Conservation (phyloP, 1,140 invertebrate genomes). For the Lepidurus couesii region DNA sequence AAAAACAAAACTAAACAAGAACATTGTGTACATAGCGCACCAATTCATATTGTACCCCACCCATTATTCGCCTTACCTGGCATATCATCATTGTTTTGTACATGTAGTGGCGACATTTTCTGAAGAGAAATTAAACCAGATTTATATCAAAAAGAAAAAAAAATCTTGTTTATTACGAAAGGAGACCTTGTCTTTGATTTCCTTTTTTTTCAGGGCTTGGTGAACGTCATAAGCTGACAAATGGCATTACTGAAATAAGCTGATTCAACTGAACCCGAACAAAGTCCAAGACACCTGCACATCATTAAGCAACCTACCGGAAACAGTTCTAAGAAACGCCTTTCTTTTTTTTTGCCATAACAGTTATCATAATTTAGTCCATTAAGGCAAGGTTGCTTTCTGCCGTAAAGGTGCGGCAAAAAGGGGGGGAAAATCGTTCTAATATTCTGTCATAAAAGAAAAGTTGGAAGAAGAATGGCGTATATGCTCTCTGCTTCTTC, state of each 20-base stretch:
- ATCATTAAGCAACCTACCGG: constrained; percentile 10
- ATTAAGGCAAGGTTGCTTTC: constrained; percentile 1
- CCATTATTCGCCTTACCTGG: too few species aligned
- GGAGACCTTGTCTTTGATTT: too few species aligned
- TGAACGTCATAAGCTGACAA: background rate
- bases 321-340: background rate
- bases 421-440: background rate
- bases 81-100: too few species aligned
- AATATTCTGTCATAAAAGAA: background rate
- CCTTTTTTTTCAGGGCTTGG: too few species aligned
- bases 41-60: too few species aligned
- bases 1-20: background rate
- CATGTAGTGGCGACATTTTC: too few species aligned
- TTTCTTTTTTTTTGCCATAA: background rate
- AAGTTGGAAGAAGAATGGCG: background rate
- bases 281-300: constrained; percentile 14
- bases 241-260: background rate
- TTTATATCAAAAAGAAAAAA: too few species aligned
- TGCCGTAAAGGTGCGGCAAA: background rate
- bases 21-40: too few species aligned
- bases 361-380: constrained; percentile 2
- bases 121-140: too few species aligned
- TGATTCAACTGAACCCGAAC: background rate
- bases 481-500: background rate
- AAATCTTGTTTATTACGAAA: too few species aligned